A percentile compares a stretch with the other conserved stretches of the same genome.
Conservation (phyloP, 2,888 invertebrate species). For the Monopis laevigella region DNA sequence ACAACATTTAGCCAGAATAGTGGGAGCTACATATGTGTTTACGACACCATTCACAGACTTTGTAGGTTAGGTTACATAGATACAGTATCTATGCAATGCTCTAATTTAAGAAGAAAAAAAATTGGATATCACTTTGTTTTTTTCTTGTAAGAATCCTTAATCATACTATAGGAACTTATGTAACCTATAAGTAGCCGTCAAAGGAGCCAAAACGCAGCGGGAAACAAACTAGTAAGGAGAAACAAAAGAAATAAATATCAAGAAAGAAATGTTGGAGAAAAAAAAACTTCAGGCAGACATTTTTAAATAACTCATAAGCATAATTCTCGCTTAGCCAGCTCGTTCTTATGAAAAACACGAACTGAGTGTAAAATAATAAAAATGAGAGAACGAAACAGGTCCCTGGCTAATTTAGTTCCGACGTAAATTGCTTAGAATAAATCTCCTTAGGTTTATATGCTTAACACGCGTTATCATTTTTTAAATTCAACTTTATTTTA, state of each 20-base stretch:
- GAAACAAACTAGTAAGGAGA: background rate
- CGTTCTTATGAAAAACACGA: constrained; percentile 10
- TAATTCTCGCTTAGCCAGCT: constrained; percentile 9
- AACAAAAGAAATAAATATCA: background rate
- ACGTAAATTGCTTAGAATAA: constrained; percentile 11
- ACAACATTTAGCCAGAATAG: too few species aligned
- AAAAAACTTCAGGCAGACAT: background rate
- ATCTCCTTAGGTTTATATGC: constrained; percentile 8
- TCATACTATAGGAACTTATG: too few species aligned
- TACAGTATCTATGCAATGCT: too few species aligned
- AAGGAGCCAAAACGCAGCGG: too few species aligned
- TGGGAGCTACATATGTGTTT: too few species aligned
- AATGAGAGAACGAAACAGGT: constrained; percentile 4
- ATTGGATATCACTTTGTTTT: too few species aligned
- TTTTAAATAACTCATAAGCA: constrained; percentile 5
- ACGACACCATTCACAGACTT: too few species aligned
- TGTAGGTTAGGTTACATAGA: too few species aligned
- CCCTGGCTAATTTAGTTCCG: constrained; percentile 9
- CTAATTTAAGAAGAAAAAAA: too few species aligned
- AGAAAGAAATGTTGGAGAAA: background rate
- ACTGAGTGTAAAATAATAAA: constrained; percentile 9
- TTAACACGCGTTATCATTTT: background rate
- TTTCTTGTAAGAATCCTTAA: too few species aligned
- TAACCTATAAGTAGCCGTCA: too few species aligned
- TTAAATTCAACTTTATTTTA: background rate